Evolutionary conservation across 2,888 invertebrate genomes (phyloP).

Genomic region (Synergus umbraculus): DNA sequence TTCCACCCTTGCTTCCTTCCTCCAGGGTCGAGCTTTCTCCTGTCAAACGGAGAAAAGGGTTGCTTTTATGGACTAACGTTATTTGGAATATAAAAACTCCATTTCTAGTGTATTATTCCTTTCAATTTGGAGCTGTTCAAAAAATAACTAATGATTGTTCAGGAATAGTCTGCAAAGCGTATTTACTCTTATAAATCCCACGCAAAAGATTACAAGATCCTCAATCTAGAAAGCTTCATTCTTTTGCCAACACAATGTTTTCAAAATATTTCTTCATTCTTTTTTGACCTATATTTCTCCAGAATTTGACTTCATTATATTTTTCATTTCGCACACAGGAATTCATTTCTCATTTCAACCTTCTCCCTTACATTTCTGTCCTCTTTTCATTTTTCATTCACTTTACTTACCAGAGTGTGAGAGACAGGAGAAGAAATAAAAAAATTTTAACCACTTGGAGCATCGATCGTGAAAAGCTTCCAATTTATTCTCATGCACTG

Average conservation of each 20-base stretch:
- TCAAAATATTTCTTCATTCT: not conserved
- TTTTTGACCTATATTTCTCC: slow-evolving; percentile 17
- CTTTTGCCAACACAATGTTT: too few species aligned
- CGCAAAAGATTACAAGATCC: too few species aligned
- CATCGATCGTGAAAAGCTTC: not conserved
- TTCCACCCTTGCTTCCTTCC: not conserved
- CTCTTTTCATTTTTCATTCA: slow-evolving; percentile 3
- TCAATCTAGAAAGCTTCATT: too few species aligned
- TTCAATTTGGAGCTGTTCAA: not conserved
- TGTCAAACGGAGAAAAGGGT: not conserved
- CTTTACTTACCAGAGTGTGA: not conserved
- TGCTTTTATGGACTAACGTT: not conserved
- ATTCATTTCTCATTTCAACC: not conserved
- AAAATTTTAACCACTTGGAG: not conserved
- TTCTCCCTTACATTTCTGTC: not conserved
- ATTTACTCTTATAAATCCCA: not conserved
- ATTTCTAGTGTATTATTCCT: too few species aligned
- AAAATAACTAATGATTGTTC: not conserved
- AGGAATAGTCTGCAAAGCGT: not conserved
- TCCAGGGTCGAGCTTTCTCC: not conserved
- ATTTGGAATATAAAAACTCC: too few species aligned
- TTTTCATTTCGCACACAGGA: slow-evolving; percentile 1
- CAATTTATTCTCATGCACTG: not conserved
- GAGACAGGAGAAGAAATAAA: not conserved
- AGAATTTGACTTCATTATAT: slow-evolving; percentile 2